Conservation (phyloP, 2,888 invertebrate genomes). For the Pogonocherus hispidulus region DNA sequence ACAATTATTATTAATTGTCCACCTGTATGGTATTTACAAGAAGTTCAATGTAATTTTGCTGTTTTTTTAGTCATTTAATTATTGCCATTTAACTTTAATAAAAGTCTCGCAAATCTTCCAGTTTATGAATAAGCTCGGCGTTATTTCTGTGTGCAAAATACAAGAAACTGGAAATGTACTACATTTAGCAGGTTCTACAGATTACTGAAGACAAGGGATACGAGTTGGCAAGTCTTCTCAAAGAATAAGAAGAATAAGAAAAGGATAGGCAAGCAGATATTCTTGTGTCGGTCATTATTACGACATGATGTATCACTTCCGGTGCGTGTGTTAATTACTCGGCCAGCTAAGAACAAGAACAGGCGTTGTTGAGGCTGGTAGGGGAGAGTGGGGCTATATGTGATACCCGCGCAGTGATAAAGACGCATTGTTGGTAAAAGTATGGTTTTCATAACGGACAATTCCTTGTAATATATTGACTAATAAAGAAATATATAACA, state of each 20-base stretch:
- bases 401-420: no score
- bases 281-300: constrained; percentile 68
- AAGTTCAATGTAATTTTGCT: no score
- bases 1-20: no score
- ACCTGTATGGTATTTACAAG: no score
- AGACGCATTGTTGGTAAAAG: no score
- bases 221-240: constrained; percentile 44
- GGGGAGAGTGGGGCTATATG: constrained; percentile 3
- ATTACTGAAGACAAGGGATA: constrained; percentile 42
- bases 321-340: constrained; percentile 67
- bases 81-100: background rate
- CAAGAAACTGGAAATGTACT: constrained; percentile 35
- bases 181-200: constrained; percentile 37
- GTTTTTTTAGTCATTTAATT: no score
- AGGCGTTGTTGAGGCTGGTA: constrained; percentile 46
- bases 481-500: no score
- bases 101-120: background rate
- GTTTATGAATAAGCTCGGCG: constrained; percentile 13
- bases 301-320: constrained; percentile 69
- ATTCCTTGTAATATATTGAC: no score
- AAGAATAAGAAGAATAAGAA: constrained; percentile 53
- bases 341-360: constrained; percentile 62
- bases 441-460: no score
- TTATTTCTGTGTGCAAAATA: constrained; percentile 13
- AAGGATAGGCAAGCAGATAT: constrained; percentile 58